These are phyloP conservation scores for Cerastoderma edule DNA, from an alignment of 2,888 invertebrate genomes.

Conservation along the genomic window DNA sequence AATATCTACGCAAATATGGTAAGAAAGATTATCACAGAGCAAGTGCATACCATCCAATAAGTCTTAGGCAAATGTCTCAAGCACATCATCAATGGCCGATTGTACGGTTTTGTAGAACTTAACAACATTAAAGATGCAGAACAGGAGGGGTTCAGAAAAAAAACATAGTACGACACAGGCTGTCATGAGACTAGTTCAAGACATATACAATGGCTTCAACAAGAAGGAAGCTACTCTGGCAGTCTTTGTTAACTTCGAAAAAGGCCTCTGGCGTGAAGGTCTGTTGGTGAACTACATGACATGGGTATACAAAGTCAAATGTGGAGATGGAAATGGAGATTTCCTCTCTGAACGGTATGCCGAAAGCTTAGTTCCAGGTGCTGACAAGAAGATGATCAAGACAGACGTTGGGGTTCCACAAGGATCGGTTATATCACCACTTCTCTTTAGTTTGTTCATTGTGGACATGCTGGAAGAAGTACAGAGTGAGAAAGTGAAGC, in stretches of 20 bases:
- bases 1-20: constrained; percentile 29
- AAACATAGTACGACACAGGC: constrained; percentile 22
- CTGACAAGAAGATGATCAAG: neutral
- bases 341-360: constrained; percentile 21
- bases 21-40: constrained; percentile 21
- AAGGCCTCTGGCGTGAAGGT: constrained; percentile 40
- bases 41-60: constrained; percentile 32
- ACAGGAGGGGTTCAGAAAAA: constrained; percentile 33
- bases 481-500: constrained; percentile 19
- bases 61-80: constrained; percentile 33
- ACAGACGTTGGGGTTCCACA: constrained; percentile 35
- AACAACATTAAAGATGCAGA: constrained; percentile 6
- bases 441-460: constrained; percentile 30
- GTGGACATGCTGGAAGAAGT: constrained; percentile 18
- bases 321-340: constrained; percentile 24
- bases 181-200: constrained; percentile 18
- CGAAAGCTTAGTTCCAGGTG: neutral
- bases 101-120: constrained; percentile 27
- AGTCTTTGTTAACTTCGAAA: constrained; percentile 32
- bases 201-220: constrained; percentile 24
- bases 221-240: constrained; percentile 14
- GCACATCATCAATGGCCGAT: constrained; percentile 21
- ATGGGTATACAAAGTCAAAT: constrained; percentile 26
- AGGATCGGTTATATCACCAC: constrained; percentile 32
- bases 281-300: constrained; percentile 17